phyloP scores from a whole-genome alignment of 2,888 invertebrate species.

The Hydrotaea diabolus region DNA sequence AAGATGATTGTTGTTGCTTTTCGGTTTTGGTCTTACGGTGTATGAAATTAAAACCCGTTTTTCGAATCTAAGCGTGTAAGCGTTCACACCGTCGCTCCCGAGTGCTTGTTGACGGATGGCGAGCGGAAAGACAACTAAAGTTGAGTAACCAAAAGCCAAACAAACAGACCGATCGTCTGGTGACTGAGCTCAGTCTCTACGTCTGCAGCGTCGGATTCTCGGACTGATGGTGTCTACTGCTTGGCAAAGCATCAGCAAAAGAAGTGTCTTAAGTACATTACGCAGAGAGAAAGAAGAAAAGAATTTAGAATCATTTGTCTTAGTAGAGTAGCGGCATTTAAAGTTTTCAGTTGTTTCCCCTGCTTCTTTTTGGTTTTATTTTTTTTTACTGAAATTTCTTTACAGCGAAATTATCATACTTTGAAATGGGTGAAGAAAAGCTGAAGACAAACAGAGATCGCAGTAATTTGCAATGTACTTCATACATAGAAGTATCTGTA shows the following conservation, averaged over 20 bases:
- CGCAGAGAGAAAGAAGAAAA: not conserved
- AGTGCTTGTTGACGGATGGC: slow-evolving; percentile 58
- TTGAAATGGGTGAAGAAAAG: not conserved
- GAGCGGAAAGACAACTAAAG: slow-evolving; percentile 64
- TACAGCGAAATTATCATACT: slow-evolving; percentile 20
- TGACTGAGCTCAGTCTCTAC: not conserved
- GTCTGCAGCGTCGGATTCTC: not conserved
- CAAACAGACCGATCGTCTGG: slow-evolving; percentile 12
- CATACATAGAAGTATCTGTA: not conserved
- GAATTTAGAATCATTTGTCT: slow-evolving; percentile 27
- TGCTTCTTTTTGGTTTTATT: not conserved
- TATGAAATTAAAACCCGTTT: slow-evolving; percentile 60
- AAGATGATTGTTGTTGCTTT: slow-evolving; percentile 42
- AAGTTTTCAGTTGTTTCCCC: slow-evolving; percentile 8
- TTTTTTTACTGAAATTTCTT: slow-evolving; percentile 16
- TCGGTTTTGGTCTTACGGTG: slow-evolving; percentile 45
- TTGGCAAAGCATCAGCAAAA: not conserved
- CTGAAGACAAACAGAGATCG: not conserved
- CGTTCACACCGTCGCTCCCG: slow-evolving; percentile 32
- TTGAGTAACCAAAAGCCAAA: slow-evolving; percentile 42
- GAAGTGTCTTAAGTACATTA: not conserved
- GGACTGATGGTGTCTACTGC: slow-evolving; percentile 6
- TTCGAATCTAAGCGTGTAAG: slow-evolving; percentile 50
- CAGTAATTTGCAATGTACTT: not conserved
- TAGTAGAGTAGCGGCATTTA: slow-evolving; percentile 30